A percentile compares a stretch with the other conserved stretches of the same genome.
These are phyloP conservation scores for Pachyseris speciosa DNA, from an alignment of 64 coral and sea anemone species.

Conservation along the genomic window DNA sequence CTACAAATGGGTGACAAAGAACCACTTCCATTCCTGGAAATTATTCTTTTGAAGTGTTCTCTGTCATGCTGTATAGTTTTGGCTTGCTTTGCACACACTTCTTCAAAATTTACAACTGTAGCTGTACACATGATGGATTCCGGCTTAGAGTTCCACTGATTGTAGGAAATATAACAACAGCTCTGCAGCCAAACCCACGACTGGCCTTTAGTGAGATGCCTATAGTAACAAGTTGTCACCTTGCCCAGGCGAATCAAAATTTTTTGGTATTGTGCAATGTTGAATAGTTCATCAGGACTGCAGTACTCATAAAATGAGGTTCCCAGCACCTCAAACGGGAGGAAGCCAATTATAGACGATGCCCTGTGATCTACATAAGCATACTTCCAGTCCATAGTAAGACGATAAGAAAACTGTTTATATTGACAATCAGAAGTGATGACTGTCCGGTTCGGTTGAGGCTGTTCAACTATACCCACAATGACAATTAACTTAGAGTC, in stretches of 20 bases:
- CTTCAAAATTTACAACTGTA: constrained; percentile 40
- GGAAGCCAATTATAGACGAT: constrained; percentile 31
- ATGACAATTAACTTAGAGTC: neutral
- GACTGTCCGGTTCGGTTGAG: constrained; percentile 18
- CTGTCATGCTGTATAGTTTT: constrained; percentile 1
- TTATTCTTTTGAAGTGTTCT: neutral
- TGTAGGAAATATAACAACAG: constrained; percentile 88
- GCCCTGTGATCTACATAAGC: constrained; percentile 21
- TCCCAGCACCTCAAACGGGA: neutral
- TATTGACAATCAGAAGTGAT: neutral
- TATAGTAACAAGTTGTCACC: constrained; percentile 74
- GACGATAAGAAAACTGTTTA: constrained; percentile 44
- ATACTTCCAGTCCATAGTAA: constrained; percentile 58
- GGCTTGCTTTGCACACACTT: constrained; percentile 50
- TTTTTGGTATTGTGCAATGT: constrained; percentile 48
- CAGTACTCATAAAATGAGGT: constrained; percentile 3
- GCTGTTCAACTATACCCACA: neutral
- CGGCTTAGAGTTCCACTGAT: constrained; percentile 97
- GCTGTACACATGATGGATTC: constrained; percentile 78
- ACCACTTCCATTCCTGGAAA: neutral
- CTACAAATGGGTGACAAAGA: neutral
- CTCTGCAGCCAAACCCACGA: constrained; percentile 88
- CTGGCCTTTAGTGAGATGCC: constrained; percentile 88
- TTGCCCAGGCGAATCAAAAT: constrained; percentile 24
- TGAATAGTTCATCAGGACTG: constrained; percentile 26